Evolutionary conservation across 2,888 invertebrate species (phyloP).

Genomic region (Lasioglossum zephyrum): DNA sequence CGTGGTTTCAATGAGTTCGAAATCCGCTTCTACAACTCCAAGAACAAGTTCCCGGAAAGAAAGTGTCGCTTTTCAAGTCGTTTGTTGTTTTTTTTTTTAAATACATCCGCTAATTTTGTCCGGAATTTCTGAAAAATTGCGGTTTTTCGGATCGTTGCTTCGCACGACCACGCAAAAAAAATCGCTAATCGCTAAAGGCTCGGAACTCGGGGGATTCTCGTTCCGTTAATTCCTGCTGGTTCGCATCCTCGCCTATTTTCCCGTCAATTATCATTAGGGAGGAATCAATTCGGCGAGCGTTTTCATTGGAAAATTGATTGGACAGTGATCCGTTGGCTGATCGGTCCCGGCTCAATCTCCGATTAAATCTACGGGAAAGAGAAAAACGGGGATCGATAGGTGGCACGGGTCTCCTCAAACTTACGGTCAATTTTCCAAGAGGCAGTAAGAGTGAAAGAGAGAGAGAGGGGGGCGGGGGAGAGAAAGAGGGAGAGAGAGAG

Average conservation of each 20-base stretch:
- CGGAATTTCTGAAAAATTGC: neutral
- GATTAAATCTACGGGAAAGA: neutral
- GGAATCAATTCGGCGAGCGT: neutral
- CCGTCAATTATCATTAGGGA: neutral
- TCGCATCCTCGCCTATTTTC: neutral
- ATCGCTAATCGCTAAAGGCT: neutral
- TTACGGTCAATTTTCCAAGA: neutral
- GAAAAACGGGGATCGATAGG: neutral
- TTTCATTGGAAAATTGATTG: neutral
- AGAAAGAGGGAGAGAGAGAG: neutral
- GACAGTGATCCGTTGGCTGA: neutral
- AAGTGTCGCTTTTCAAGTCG: neutral
- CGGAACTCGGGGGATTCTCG: neutral
- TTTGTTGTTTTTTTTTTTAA: too few relatives aligned
- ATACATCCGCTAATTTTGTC: too few relatives aligned
- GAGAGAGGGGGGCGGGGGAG: neutral
- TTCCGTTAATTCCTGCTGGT: neutral
- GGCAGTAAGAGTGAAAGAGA: too few relatives aligned
- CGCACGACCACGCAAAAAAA: neutral
- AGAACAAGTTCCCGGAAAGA: too few relatives aligned
- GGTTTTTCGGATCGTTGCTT: neutral
- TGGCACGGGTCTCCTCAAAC: neutral
- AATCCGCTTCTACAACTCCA: too few relatives aligned
- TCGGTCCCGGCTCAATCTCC: neutral
- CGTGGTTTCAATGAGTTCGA: neutral